Evolutionary conservation across 2,888 invertebrate species (phyloP).

Genomic region (Galerucella nymphaeae): DNA sequence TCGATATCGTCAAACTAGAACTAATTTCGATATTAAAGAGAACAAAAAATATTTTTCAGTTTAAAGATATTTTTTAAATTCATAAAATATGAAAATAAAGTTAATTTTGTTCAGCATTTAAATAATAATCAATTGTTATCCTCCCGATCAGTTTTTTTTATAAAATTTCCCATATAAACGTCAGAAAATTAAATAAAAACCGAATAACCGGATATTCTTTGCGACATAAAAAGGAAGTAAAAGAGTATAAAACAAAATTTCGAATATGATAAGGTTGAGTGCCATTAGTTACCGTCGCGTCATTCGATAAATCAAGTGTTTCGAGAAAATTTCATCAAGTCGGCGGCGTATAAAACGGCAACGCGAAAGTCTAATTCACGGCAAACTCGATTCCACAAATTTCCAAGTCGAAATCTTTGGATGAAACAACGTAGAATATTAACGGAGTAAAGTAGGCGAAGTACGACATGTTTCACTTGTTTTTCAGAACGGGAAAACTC

Average conservation of each 20-base stretch:
- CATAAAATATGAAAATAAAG: neutral
- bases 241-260: constrained; percentile 17
- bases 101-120: neutral
- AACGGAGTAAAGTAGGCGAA: constrained; percentile 62
- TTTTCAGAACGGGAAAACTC: constrained; percentile 16
- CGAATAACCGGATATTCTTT: neutral
- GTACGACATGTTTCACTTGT: constrained; percentile 47
- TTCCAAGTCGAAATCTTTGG: constrained; percentile 56
- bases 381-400: constrained; percentile 47
- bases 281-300: constrained; percentile 13
- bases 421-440: constrained; percentile 64
- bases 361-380: constrained; percentile 27
- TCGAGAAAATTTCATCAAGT: constrained; percentile 29
- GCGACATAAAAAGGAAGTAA: constrained; percentile 3
- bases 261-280: constrained; percentile 22
- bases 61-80: neutral
- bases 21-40: neutral
- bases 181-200: neutral
- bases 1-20: constrained; percentile 3
- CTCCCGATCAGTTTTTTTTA: neutral
- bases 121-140: neutral
- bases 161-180: constrained; percentile 1
- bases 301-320: constrained; percentile 28
- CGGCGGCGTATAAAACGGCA: constrained; percentile 21
- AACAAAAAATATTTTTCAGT: constrained; percentile 5